Percentiles rank a stretch among this genome's conserved stretches.
Conservation (phyloP, 1,140 invertebrate genomes). For the Drosophila seguyi region DNA sequence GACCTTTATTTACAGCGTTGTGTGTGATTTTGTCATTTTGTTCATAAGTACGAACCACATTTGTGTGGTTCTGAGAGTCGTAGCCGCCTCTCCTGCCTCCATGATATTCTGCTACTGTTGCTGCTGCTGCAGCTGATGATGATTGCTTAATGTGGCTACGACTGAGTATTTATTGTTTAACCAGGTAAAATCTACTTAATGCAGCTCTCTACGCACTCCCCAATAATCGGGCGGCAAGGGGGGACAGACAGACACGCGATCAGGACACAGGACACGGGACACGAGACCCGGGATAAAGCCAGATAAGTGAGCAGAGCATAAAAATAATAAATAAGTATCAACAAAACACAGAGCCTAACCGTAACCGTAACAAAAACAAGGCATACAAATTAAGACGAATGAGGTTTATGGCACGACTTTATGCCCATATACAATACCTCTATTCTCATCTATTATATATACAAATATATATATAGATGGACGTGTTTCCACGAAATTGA, state of each 20-base stretch:
- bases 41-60: slow-evolving; percentile 23
- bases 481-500: slow-evolving; percentile 55
- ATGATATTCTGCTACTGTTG: slow-evolving; percentile 1
- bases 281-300: slow-evolving; percentile 20
- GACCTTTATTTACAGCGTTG: slow-evolving; percentile 73
- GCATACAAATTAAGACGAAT: slow-evolving; percentile 81
- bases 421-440: slow-evolving; percentile 38
- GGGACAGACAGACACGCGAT: slow-evolving; percentile 8
- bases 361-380: slow-evolving; percentile 62
- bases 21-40: slow-evolving; percentile 70
- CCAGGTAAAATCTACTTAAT: slow-evolving; percentile 11
- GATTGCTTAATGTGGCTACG: slow-evolving; percentile 49
- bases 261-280: slow-evolving; percentile 1
- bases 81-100: background rate
- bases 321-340: slow-evolving; percentile 58
- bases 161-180: slow-evolving; percentile 27
- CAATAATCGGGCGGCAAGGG: slow-evolving; percentile 21
- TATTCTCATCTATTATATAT: slow-evolving; percentile 2
- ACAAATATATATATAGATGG: slow-evolving; percentile 19
- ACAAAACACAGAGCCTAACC: slow-evolving; percentile 43
- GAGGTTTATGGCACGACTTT: slow-evolving; percentile 75
- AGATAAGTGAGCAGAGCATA: slow-evolving; percentile 57
- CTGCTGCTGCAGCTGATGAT: slow-evolving; percentile 24
- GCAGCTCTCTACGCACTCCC: slow-evolving; percentile 17
- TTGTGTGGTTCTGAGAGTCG: slow-evolving; percentile 10